Conservation (phyloP, 2,888 invertebrate genomes). For the Mesorhabditis belari region DNA sequence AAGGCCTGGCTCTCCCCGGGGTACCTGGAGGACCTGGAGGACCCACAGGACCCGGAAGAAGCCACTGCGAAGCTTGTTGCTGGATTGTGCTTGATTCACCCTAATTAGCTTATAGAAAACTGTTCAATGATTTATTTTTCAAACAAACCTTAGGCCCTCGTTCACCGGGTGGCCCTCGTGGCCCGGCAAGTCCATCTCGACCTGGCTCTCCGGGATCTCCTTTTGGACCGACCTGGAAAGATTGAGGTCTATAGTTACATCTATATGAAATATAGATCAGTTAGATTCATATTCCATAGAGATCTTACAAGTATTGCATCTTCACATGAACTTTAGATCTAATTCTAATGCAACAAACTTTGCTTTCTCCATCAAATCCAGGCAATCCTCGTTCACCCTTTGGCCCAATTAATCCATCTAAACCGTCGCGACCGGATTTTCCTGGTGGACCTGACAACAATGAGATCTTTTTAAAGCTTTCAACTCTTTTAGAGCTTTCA, state of each 20-base stretch:
- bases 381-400: slow-evolving; percentile 51
- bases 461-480: background rate
- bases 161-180: slow-evolving; percentile 34
- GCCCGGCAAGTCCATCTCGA: slow-evolving; percentile 42
- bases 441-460: slow-evolving; percentile 23
- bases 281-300: no score
- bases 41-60: slow-evolving; percentile 10
- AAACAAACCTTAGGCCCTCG: slow-evolving; percentile 40
- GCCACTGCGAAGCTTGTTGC: no score
- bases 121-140: background rate
- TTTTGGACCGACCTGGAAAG: slow-evolving; percentile 40
- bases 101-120: background rate
- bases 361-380: slow-evolving; percentile 51
- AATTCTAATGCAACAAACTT: slow-evolving; percentile 10
- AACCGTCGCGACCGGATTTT: slow-evolving; percentile 22
- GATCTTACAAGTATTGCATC: no score
- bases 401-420: slow-evolving; percentile 14
- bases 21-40: slow-evolving; percentile 14
- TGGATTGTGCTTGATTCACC: background rate
- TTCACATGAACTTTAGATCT: no score
- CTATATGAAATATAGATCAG: no score
- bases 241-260: no score
- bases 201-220: slow-evolving; percentile 46
- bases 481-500: no score
- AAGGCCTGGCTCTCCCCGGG: slow-evolving; percentile 8